A percentile compares a stretch with the other conserved stretches of the same genome.
These are phyloP conservation scores for Cryptocheilus praepositus DNA, from an alignment of 2,888 invertebrate genomes.

Conservation along the genomic window DNA sequence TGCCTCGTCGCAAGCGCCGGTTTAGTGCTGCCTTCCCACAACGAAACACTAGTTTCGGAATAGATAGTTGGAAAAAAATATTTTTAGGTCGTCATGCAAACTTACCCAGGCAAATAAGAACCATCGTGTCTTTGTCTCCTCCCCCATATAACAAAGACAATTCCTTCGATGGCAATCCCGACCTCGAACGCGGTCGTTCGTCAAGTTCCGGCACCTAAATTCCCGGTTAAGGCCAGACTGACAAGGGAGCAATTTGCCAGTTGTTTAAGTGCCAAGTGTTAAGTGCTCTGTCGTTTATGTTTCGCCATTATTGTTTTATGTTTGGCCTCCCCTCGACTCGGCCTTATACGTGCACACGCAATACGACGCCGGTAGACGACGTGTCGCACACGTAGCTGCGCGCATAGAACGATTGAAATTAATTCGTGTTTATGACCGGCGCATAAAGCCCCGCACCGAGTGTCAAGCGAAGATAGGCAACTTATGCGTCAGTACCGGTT, in stretches of 20 bases:
- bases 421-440: slow-evolving; percentile 70
- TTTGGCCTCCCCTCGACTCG: slow-evolving; percentile 57
- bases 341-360: slow-evolving; percentile 6
- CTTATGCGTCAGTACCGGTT: slow-evolving; percentile 50
- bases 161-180: slow-evolving; percentile 41
- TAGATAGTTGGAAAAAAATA: not conserved
- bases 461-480: slow-evolving; percentile 61
- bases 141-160: not conserved
- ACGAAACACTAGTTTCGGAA: too few species aligned
- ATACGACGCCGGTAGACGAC: too few species aligned
- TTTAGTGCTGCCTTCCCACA: too few species aligned
- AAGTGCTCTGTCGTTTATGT: slow-evolving; percentile 74
- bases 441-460: slow-evolving; percentile 61
- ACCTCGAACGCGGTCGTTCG: slow-evolving; percentile 52
- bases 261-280: slow-evolving; percentile 75
- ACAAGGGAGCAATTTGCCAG: slow-evolving; percentile 75
- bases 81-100: slow-evolving; percentile 12
- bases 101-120: slow-evolving; percentile 12
- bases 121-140: too few species aligned
- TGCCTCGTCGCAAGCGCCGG: too few species aligned
- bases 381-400: slow-evolving; percentile 42
- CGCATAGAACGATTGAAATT: slow-evolving; percentile 72
- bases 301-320: slow-evolving; percentile 75
- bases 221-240: slow-evolving; percentile 69
- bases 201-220: slow-evolving; percentile 67